Evolutionary conservation across 53 echinoderm and acorn worm genomes (phyloP).

Genomic region (Temnopleurus reevesii): DNA sequence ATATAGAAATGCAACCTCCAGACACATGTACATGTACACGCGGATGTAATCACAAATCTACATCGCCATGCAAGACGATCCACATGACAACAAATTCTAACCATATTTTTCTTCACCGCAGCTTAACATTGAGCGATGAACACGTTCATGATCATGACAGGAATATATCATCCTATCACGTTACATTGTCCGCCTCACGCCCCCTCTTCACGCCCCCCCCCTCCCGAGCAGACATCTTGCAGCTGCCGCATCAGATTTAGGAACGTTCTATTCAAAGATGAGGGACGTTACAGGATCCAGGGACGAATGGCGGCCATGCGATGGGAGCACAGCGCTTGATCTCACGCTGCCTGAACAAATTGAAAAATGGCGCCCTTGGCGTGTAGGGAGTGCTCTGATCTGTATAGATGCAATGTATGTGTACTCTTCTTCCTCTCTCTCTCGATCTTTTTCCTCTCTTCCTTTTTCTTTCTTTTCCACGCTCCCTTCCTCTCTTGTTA

Average conservation of each 20-base stretch:
- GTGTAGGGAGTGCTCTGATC: not conserved
- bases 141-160: not conserved
- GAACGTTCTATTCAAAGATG: not conserved
- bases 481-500: no score
- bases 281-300: not conserved
- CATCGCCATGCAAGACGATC: not conserved
- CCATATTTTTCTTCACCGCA: no score
- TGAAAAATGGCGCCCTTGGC: conserved; percentile 19
- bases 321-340: not conserved
- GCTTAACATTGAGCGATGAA: no score
- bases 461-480: no score
- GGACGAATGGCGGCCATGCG: not conserved
- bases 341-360: conserved; percentile 49
- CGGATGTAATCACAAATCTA: not conserved
- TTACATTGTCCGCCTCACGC: not conserved
- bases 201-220: not conserved
- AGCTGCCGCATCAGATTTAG: conserved; percentile 9
- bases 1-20: not conserved
- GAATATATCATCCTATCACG: not conserved
- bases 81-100: no score
- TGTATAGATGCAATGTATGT: not conserved
- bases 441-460: no score
- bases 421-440: no score
- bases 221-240: not conserved
- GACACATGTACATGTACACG: not conserved